phyloP scores from a whole-genome alignment of 2,888 invertebrate species.

The Lithophane semibrunnea region DNA sequence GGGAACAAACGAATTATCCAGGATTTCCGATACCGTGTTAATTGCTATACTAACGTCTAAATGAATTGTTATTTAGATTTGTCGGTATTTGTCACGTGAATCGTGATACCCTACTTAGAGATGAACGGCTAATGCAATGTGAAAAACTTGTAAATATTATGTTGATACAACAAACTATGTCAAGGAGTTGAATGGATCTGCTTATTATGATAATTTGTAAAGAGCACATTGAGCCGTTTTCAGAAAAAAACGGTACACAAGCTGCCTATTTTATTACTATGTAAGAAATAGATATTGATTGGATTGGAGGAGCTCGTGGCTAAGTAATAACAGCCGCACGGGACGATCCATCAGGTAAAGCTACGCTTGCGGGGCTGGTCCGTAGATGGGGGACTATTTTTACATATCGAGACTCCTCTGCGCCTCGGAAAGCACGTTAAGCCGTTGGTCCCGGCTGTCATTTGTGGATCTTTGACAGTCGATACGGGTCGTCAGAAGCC shows the following conservation, averaged over 20 bases:
- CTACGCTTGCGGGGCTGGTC: no score
- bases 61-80: slow-evolving; percentile 22
- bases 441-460: no score
- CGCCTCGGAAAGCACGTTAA: no score
- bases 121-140: slow-evolving; percentile 59
- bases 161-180: slow-evolving; percentile 33
- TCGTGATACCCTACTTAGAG: slow-evolving; percentile 69
- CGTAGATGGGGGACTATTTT: no score
- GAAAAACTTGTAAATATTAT: slow-evolving; percentile 19
- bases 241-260: neutral
- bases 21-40: slow-evolving; percentile 35
- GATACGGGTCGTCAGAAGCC: no score
- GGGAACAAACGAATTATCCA: slow-evolving; percentile 43
- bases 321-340: no score
- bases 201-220: slow-evolving; percentile 12
- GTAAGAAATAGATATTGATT: neutral
- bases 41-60: slow-evolving; percentile 32
- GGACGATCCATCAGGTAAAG: no score
- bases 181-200: slow-evolving; percentile 29
- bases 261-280: neutral
- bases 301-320: no score
- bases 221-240: neutral
- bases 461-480: no score
- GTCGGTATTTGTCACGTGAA: slow-evolving; percentile 46
- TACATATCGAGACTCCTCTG: no score